Conservation (phyloP, 2,888 invertebrate genomes). For the Lathronympha strigana region DNA sequence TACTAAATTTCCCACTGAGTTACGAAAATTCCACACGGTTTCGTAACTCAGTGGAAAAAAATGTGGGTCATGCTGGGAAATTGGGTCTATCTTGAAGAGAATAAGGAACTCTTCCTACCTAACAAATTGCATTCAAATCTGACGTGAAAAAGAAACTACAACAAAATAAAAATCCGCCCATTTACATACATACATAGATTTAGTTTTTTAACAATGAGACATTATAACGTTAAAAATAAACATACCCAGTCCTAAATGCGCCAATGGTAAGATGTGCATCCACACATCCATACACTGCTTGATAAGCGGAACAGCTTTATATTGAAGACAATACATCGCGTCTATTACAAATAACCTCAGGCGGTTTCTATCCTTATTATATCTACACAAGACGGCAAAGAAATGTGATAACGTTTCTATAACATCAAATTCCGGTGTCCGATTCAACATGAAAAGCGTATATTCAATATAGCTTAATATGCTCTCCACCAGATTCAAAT, state of each 20-base stretch:
- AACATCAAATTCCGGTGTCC: slow-evolving; percentile 64
- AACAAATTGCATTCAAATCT: no score
- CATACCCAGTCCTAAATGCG: slow-evolving; percentile 71
- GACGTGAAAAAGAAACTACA: no score
- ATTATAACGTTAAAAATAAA: neutral
- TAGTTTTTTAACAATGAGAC: neutral
- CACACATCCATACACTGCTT: slow-evolving; percentile 74
- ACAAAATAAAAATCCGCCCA: no score
- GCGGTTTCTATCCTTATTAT: slow-evolving; percentile 60
- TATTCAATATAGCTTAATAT: slow-evolving; percentile 67
- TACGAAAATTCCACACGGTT: no score
- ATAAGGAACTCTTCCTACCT: no score
- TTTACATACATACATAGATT: neutral
- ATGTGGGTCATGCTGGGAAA: no score
- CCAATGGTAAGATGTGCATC: slow-evolving; percentile 70
- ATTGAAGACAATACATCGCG: slow-evolving; percentile 77
- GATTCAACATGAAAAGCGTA: slow-evolving; percentile 66
- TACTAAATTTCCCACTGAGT: no score
- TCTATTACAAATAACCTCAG: slow-evolving; percentile 72
- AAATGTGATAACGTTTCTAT: slow-evolving; percentile 73
- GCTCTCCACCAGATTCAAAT: slow-evolving; percentile 55
- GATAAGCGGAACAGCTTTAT: slow-evolving; percentile 68
- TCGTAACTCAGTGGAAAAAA: no score
- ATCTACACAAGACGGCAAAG: slow-evolving; percentile 72
- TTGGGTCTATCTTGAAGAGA: neutral